These are phyloP conservation scores for Parasteatoda tepidariorum DNA, from an alignment of 1,140 invertebrate species.

Conservation along the genomic window DNA sequence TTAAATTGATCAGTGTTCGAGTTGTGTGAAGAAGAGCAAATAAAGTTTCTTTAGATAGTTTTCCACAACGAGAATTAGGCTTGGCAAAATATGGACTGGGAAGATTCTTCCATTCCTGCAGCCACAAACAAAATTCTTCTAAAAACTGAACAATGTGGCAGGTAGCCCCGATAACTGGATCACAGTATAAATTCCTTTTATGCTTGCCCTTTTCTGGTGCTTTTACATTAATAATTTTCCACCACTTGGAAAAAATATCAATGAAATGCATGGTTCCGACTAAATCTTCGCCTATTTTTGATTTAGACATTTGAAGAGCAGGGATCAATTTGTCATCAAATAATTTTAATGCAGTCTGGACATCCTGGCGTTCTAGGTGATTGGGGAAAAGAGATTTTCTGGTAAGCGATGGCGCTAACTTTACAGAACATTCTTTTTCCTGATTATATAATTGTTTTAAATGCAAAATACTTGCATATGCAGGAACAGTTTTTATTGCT, in stretches of 20 bases:
- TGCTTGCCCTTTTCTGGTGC: background rate
- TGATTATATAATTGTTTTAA: background rate
- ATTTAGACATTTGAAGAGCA: background rate
- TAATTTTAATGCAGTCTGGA: background rate
- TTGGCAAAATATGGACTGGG: background rate
- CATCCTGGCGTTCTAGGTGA: background rate
- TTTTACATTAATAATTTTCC: background rate
- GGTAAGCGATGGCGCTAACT: background rate
- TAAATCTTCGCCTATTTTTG: background rate
- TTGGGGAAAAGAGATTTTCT: background rate
- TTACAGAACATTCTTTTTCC: background rate
- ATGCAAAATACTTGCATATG: background rate
- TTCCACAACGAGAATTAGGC: background rate
- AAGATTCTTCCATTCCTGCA: background rate
- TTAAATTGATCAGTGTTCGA: background rate
- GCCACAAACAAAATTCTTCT: background rate
- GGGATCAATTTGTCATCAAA: background rate
- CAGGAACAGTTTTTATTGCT: background rate
- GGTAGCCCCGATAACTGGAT: background rate
- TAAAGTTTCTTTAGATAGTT: background rate
- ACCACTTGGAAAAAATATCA: background rate
- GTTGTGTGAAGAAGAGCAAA: background rate
- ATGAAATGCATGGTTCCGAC: background rate
- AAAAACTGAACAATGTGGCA: background rate
- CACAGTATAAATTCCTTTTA: background rate